Percentiles rank a stretch among this genome's conserved stretches.
Conservation (phyloP, 2,888 invertebrate genomes). For the Drosophila dives region DNA sequence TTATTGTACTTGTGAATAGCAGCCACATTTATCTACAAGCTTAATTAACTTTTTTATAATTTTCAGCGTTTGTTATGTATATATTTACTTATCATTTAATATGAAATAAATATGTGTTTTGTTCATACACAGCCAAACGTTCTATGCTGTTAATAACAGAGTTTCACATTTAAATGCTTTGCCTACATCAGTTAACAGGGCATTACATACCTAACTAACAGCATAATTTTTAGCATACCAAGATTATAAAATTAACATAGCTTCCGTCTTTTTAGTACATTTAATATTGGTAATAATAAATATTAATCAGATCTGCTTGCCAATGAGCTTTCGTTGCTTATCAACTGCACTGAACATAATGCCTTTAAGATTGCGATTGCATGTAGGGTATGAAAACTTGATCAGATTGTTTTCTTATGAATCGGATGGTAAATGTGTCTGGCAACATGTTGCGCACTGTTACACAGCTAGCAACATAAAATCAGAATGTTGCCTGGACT, state of each 20-base stretch:
- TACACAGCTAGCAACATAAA: conserved; percentile 19
- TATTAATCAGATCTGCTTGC: background rate
- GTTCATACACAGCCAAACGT: background rate
- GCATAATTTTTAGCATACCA: background rate
- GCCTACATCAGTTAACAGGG: background rate
- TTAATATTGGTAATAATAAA: background rate
- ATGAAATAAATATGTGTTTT: background rate
- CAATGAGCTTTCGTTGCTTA: background rate
- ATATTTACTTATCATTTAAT: background rate
- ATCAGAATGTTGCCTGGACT: conserved; percentile 32
- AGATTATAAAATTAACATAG: background rate
- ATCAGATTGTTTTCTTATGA: conserved; percentile 26
- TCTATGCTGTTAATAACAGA: background rate
- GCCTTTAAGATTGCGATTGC: background rate
- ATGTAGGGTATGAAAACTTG: conserved; percentile 22
- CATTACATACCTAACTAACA: background rate
- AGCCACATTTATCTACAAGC: background rate
- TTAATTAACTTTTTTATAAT: background rate
- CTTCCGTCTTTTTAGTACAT: background rate
- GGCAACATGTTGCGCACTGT: conserved; percentile 35
- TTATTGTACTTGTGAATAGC: background rate
- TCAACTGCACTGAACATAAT: background rate
- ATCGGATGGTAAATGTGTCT: conserved; percentile 45
- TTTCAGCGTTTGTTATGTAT: background rate
- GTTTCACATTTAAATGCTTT: background rate